Evolutionary conservation across 2,113 vertebrate species (phyloP).

Genomic region (Xyrauchen texanus): DNA sequence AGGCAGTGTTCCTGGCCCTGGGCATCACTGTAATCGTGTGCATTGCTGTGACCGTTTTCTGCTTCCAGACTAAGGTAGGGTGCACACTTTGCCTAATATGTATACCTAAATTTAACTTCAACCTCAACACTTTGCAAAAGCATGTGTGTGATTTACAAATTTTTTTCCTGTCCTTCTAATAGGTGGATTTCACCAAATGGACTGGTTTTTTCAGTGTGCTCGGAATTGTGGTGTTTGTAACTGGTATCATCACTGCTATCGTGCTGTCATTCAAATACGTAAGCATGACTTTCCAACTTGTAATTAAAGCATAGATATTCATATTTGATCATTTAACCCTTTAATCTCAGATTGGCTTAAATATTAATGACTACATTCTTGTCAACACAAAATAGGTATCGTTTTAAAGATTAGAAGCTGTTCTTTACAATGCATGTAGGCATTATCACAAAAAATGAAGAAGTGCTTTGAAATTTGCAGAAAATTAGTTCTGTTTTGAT

Average conservation of each 20-base stretch:
- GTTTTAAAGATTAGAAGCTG: no score
- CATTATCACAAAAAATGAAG: no score
- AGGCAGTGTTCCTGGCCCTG: conserved; percentile 85
- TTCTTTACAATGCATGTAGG: no score
- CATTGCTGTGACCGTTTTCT: conserved; percentile 91
- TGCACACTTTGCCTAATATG: background rate
- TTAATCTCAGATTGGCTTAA: no score
- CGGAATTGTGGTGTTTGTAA: conserved; percentile 89
- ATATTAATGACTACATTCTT: no score
- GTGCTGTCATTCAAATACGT: conserved; percentile 94
- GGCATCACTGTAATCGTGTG: conserved; percentile 89
- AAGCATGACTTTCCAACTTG: conserved; percentile 71
- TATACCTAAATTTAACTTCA: background rate
- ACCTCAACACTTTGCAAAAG: background rate
- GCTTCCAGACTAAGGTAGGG: conserved; percentile 95
- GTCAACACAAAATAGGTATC: no score
- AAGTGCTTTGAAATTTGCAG: no score
- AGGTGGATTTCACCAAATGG: conserved; percentile 97
- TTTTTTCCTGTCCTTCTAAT: background rate
- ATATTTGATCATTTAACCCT: no score
- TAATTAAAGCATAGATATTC: no score
- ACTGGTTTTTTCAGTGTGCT: conserved; percentile 89
- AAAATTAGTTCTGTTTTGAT: no score
- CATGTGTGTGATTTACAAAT: background rate
- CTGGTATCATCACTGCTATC: conserved; percentile 84